A percentile compares a stretch with the other conserved stretches of the same genome.
Conservation (phyloP, 1,140 invertebrate species). For the Drosophila littoralis region DNA sequence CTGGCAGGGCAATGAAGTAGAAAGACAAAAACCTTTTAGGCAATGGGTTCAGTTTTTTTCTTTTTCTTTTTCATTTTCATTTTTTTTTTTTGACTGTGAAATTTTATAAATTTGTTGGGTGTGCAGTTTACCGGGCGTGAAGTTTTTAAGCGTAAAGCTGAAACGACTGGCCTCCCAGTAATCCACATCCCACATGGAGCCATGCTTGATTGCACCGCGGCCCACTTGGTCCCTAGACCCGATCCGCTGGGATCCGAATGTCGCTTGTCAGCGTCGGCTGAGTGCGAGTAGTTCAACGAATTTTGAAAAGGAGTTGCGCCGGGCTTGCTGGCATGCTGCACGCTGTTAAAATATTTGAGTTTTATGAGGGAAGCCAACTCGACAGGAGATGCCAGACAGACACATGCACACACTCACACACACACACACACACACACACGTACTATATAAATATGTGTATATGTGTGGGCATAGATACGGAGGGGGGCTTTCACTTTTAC, state of each 20-base stretch:
- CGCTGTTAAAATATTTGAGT: conserved; percentile 43
- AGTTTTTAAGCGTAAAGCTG: conserved; percentile 70
- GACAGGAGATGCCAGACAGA: conserved; percentile 9
- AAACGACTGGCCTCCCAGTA: conserved; percentile 45
- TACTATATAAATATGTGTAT: not conserved
- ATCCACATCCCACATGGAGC: conserved; percentile 70
- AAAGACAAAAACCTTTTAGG: conserved; percentile 62
- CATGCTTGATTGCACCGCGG: conserved; percentile 67
- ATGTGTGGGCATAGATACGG: not conserved
- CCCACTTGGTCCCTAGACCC: not conserved
- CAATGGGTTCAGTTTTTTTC: conserved; percentile 37
- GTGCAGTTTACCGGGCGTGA: conserved; percentile 52
- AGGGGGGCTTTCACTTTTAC: not conserved
- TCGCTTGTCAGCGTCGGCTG: conserved; percentile 36
- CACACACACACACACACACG: not conserved
- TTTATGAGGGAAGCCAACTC: conserved; percentile 38
- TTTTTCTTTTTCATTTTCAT: conserved; percentile 6
- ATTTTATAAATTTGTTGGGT: conserved; percentile 53
- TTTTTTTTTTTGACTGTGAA: conserved; percentile 30
- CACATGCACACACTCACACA: not conserved
- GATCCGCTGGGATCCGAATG: conserved; percentile 13
- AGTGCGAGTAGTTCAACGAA: conserved; percentile 24
- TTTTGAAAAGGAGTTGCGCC: conserved; percentile 27
- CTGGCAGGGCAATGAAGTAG: conserved; percentile 56
- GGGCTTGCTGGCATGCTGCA: conserved; percentile 7